A percentile compares a stretch with the other conserved stretches of the same genome.
Conservation (phyloP, 2,888 invertebrate species). For the Oscheius sp. region DNA sequence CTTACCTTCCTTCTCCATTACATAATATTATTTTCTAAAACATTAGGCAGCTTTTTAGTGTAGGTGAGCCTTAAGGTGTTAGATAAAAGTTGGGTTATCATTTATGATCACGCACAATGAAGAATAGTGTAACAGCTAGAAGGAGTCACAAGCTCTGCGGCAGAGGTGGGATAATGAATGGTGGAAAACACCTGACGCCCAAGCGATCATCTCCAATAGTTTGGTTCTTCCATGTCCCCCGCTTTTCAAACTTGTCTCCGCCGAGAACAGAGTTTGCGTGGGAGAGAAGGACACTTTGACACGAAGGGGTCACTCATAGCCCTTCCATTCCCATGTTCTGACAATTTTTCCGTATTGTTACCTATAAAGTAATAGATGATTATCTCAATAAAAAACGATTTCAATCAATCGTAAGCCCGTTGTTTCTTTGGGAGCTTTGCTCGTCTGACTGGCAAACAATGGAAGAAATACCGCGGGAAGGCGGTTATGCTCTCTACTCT, state of each 20-base stretch:
- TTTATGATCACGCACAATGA: too few relatives aligned
- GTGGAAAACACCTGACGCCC: conserved; percentile 37
- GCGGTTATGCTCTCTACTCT: conserved; percentile 23
- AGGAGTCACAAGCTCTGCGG: conserved; percentile 29
- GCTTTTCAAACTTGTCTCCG: not conserved
- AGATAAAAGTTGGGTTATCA: too few relatives aligned
- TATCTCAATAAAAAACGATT: conserved; percentile 1
- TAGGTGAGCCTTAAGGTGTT: too few relatives aligned
- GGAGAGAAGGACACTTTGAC: not conserved
- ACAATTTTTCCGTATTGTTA: not conserved
- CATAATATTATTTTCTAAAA: too few relatives aligned
- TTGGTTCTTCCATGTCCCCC: conserved; percentile 8
- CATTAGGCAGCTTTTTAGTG: too few relatives aligned
- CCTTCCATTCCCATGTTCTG: not conserved
- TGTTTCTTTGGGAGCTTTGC: conserved; percentile 30
- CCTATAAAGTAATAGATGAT: not conserved
- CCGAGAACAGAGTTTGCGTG: not conserved
- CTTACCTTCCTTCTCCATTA: too few relatives aligned
- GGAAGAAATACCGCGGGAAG: conserved; percentile 30
- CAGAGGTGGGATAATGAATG: conserved; percentile 38
- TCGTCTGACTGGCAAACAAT: conserved; percentile 30
- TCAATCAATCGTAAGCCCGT: conserved; percentile 27
- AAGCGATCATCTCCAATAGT: conserved; percentile 15
- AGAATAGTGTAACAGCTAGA: conserved; percentile 29
- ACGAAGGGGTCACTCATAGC: not conserved